Conservation (phyloP, 2,797 vertebrate species). For the Pseudochirops corinnae region DNA sequence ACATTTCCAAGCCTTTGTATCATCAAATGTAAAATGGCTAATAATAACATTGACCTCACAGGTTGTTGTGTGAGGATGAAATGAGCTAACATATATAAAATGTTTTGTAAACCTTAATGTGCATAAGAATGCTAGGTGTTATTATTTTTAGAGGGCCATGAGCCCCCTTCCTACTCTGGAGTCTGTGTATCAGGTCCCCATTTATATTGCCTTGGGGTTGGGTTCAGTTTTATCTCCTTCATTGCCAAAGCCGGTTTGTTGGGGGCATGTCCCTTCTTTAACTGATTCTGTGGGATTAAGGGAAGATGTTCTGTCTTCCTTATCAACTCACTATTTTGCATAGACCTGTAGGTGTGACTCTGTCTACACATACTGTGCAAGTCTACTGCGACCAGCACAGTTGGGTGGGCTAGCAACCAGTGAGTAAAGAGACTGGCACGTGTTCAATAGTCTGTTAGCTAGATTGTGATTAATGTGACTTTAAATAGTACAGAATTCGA, state of each 20-base stretch:
- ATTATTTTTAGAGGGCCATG: background rate
- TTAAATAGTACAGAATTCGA: background rate
- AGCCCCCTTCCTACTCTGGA: background rate
- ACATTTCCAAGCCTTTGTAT: background rate
- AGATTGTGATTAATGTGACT: background rate
- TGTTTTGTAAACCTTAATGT: background rate
- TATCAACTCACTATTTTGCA: background rate
- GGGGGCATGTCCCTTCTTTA: background rate
- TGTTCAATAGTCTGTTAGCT: background rate
- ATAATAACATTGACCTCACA: background rate
- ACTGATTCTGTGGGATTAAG: background rate
- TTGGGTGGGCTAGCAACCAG: no score
- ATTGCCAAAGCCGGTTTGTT: background rate
- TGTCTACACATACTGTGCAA: background rate
- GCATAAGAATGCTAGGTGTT: background rate
- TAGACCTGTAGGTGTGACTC: background rate
- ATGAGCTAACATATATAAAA: background rate
- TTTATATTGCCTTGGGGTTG: background rate
- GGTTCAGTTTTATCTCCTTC: background rate
- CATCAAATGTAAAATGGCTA: background rate
- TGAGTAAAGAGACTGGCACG: no score
- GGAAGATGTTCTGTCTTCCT: background rate
- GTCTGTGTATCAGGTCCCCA: background rate
- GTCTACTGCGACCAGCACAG: no score
- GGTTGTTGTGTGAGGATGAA: background rate